Conservation (phyloP, 2,113 vertebrate genomes). For the Cervus canadensis region DNA sequence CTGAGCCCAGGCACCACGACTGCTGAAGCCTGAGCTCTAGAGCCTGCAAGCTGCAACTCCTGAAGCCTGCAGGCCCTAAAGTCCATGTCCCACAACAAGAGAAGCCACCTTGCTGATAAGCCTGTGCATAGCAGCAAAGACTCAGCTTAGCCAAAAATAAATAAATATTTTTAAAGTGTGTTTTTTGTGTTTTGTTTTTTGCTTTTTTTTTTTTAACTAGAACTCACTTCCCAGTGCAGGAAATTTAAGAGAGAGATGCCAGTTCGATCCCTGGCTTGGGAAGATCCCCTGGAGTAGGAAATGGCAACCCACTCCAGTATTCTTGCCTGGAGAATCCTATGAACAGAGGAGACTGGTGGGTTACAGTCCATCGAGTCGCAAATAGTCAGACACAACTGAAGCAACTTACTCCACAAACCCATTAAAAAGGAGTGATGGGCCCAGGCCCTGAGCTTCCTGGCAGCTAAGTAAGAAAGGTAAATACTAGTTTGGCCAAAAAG, state of each 20-base stretch:
- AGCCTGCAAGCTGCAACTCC: background rate
- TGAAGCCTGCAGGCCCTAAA: background rate
- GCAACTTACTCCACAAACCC: background rate
- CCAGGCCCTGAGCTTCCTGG: background rate
- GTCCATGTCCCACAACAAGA: background rate
- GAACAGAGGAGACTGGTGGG: background rate
- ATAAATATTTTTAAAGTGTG: accelerated
- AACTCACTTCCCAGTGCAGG: background rate
- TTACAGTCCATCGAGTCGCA: background rate
- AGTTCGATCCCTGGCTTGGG: background rate
- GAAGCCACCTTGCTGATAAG: background rate
- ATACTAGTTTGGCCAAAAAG: background rate
- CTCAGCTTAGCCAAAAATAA: background rate
- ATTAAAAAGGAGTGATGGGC: background rate
- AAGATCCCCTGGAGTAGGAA: background rate
- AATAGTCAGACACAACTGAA: background rate
- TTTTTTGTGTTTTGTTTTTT: background rate
- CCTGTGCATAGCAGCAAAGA: background rate
- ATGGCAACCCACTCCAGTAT: background rate
- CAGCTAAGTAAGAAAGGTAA: background rate
- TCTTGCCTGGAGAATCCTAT: background rate
- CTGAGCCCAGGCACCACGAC: background rate
- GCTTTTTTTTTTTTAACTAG: background rate
- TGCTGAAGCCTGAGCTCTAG: background rate
- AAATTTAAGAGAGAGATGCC: background rate